These are phyloP conservation scores for Pristionchus maxplancki DNA, from an alignment of 2,888 invertebrate genomes.

Conservation along the genomic window DNA sequence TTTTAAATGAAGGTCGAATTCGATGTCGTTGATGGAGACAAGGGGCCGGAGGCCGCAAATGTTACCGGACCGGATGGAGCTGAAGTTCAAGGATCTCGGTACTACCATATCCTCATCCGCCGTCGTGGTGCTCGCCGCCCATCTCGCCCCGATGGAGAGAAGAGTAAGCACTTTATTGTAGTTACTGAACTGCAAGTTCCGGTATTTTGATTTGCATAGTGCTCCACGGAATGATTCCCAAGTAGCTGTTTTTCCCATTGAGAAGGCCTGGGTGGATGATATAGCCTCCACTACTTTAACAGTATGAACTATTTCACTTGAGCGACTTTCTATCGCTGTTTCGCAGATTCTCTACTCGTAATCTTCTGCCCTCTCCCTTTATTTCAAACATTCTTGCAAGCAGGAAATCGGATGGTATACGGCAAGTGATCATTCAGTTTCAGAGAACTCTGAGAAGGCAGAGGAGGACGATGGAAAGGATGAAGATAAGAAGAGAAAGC, in stretches of 20 bases:
- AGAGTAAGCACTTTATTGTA: constrained; percentile 9
- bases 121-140: constrained; percentile 1
- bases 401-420: too few relatives aligned
- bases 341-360: too few relatives aligned
- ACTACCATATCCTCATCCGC: constrained; percentile 45
- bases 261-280: too few relatives aligned
- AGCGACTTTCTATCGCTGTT: too few relatives aligned
- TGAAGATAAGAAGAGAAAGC: constrained; percentile 45
- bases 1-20: constrained; percentile 52
- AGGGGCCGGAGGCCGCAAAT: constrained; percentile 90
- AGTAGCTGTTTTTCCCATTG: too few relatives aligned
- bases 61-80: constrained; percentile 96
- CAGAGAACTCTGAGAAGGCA: neutral
- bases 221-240: too few relatives aligned
- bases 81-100: constrained; percentile 86
- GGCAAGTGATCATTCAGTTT: neutral
- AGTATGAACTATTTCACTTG: too few relatives aligned
- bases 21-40: constrained; percentile 86
- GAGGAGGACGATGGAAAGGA: constrained; percentile 1
- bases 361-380: too few relatives aligned
- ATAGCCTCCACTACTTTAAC: too few relatives aligned
- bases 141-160: constrained; percentile 39
- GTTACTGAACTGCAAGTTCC: too few relatives aligned
- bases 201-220: too few relatives aligned
- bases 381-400: too few relatives aligned